Conservation (phyloP, 2,113 vertebrate genomes). For the Platichthys stellatus region DNA sequence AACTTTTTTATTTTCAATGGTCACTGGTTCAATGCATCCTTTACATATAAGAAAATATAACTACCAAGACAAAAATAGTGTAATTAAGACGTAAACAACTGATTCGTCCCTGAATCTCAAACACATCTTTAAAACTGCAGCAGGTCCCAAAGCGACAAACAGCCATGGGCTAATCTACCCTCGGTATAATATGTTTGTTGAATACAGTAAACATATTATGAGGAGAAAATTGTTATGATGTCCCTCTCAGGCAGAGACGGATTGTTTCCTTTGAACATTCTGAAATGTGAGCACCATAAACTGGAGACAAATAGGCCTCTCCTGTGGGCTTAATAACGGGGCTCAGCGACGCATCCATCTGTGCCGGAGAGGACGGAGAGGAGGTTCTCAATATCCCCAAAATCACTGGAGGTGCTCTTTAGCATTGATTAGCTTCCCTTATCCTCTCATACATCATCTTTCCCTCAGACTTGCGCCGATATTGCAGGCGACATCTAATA, state of each 20-base stretch:
- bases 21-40: neutral
- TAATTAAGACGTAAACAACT: slow-evolving; percentile 2
- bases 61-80: neutral
- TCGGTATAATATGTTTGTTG: neutral
- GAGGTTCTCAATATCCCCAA: slow-evolving; percentile 53
- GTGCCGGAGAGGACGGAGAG: slow-evolving; percentile 22
- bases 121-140: slow-evolving; percentile 7
- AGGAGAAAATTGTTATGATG: slow-evolving; percentile 24
- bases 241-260: slow-evolving; percentile 18
- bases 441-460: slow-evolving; percentile 52
- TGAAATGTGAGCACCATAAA: slow-evolving; percentile 47
- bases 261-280: slow-evolving; percentile 51
- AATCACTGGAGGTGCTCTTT: slow-evolving; percentile 61
- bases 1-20: neutral
- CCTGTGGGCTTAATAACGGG: slow-evolving; percentile 35
- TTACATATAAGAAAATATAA: slow-evolving; percentile 4
- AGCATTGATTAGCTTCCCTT: slow-evolving; percentile 54
- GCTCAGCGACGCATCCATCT: slow-evolving; percentile 44
- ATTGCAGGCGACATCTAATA: slow-evolving; percentile 53
- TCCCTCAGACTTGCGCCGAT: slow-evolving; percentile 37
- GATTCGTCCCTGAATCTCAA: neutral
- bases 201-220: slow-evolving; percentile 14
- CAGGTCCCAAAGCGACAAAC: neutral
- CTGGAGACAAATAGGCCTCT: slow-evolving; percentile 38
- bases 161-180: slow-evolving; percentile 18